These are phyloP conservation scores for Archivesica marissinica DNA, from an alignment of 1,140 invertebrate species.

Conservation along the genomic window DNA sequence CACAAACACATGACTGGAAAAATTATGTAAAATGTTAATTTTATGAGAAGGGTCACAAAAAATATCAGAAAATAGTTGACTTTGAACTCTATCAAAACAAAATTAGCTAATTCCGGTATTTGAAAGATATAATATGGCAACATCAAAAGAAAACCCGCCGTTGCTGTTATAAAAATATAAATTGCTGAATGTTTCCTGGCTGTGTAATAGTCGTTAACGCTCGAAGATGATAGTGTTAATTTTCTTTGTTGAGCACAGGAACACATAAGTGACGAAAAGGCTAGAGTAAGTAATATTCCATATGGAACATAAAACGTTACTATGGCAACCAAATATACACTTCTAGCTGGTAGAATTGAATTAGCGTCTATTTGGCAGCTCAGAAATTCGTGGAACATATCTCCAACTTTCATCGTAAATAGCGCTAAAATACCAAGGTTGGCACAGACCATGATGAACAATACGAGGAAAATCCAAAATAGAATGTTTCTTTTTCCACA, in stretches of 20 bases:
- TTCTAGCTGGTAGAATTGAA: neutral
- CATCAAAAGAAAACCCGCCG: constrained; percentile 49
- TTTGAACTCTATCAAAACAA: constrained; percentile 8
- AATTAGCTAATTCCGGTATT: constrained; percentile 18
- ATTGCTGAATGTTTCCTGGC: constrained; percentile 34
- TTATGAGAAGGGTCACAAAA: constrained; percentile 35
- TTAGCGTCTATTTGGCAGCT: constrained; percentile 31
- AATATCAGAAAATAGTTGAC: neutral
- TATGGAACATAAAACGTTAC: constrained; percentile 55
- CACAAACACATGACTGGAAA: constrained; percentile 52
- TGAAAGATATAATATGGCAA: constrained; percentile 51
- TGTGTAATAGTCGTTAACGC: constrained; percentile 18
- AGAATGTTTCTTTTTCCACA: constrained; percentile 44
- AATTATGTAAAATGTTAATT: constrained; percentile 35
- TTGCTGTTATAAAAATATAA: constrained; percentile 51
- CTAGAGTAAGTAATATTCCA: constrained; percentile 45
- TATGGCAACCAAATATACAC: constrained; percentile 27
- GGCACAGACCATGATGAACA: constrained; percentile 57
- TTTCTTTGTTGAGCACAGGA: constrained; percentile 32
- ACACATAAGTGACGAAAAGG: constrained; percentile 32
- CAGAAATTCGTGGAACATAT: neutral
- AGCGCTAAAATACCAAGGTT: constrained; percentile 40
- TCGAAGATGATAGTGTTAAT: neutral
- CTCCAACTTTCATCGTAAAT: constrained; percentile 39
- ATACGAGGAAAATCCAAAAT: constrained; percentile 46